These are phyloP conservation scores for Rhinella marina DNA, from an alignment of 2,797 vertebrate species.

Conservation along the genomic window DNA sequence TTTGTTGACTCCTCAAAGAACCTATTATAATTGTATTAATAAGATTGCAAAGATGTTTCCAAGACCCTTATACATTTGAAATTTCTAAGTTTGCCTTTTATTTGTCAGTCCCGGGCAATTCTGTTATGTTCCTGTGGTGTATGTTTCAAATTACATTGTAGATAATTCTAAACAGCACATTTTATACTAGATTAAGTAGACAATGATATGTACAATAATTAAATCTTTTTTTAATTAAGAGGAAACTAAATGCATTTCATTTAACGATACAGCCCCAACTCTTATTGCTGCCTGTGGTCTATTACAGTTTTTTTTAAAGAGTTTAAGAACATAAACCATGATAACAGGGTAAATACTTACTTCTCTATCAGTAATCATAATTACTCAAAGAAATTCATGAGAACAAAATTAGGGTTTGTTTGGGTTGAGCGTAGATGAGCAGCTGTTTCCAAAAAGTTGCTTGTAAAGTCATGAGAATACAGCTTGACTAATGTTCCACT, in stretches of 20 bases:
- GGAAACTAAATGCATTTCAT: conserved; percentile 59
- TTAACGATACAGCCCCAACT: conserved; percentile 26
- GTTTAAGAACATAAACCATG: neutral
- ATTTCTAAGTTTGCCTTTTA: conserved; percentile 38
- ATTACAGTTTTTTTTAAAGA: conserved; percentile 1
- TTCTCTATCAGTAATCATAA: neutral
- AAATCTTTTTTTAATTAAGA: conserved; percentile 55
- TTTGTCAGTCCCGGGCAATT: conserved; percentile 31
- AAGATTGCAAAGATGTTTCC: conserved; percentile 33
- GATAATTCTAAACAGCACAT: conserved; percentile 61
- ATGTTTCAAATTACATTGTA: conserved; percentile 59
- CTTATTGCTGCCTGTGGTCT: conserved; percentile 24
- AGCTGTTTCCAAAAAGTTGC: conserved; percentile 18
- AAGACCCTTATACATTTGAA: conserved; percentile 17
- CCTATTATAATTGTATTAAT: conserved; percentile 42
- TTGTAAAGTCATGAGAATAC: neutral
- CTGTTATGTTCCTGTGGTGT: conserved; percentile 30
- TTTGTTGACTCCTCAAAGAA: conserved; percentile 33
- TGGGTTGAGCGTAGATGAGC: neutral
- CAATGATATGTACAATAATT: conserved; percentile 49
- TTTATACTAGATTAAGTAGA: conserved; percentile 59
- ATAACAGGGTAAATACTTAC: neutral
- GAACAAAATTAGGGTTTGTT: conserved; percentile 4
- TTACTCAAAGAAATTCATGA: neutral
- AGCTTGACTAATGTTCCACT: neutral